Conservation (phyloP, 2,888 invertebrate genomes). For the Drosophila kuntzei region DNA sequence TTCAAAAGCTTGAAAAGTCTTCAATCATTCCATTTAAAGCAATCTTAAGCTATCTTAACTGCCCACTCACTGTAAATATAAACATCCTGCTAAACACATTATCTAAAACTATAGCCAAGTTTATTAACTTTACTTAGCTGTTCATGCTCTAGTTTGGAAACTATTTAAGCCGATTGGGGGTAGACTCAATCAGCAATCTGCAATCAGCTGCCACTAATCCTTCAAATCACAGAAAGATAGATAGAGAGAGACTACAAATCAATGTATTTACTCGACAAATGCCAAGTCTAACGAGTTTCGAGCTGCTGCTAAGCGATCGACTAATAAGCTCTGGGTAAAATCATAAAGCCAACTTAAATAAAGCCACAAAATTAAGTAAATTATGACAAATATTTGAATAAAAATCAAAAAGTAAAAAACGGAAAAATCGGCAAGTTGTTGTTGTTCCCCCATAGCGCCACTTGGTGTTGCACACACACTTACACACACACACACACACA, state of each 20-base stretch:
- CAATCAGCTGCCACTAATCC: conserved; percentile 38
- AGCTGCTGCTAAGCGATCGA: conserved; percentile 12
- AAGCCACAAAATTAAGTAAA: conserved; percentile 69
- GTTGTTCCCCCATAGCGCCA: conserved; percentile 45
- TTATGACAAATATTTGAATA: conserved; percentile 73
- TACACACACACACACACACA: conserved; percentile 26
- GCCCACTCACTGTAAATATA: conserved; percentile 6
- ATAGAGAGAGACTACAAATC: conserved; percentile 36
- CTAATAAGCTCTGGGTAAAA: conserved; percentile 27
- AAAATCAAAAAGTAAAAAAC: conserved; percentile 17
- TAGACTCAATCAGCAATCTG: conserved; percentile 37
- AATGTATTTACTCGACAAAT: conserved; percentile 38
- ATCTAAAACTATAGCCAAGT: conserved; percentile 24
- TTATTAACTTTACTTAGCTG: conserved; percentile 21
- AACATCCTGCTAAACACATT: conserved; percentile 17
- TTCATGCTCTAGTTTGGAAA: conserved; percentile 36
- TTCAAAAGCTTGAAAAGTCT: neutral
- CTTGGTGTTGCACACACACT: conserved; percentile 32
- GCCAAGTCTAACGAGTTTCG: conserved; percentile 48
- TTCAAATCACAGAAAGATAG: conserved; percentile 1
- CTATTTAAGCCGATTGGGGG: conserved; percentile 21
- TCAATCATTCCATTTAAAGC: neutral
- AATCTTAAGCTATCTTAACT: conserved; percentile 19
- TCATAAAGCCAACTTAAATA: conserved; percentile 53
- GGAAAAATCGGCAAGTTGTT: conserved; percentile 18